phyloP scores from a whole-genome alignment of 2,888 invertebrate species.

The Sarcophaga subvicina region DNA sequence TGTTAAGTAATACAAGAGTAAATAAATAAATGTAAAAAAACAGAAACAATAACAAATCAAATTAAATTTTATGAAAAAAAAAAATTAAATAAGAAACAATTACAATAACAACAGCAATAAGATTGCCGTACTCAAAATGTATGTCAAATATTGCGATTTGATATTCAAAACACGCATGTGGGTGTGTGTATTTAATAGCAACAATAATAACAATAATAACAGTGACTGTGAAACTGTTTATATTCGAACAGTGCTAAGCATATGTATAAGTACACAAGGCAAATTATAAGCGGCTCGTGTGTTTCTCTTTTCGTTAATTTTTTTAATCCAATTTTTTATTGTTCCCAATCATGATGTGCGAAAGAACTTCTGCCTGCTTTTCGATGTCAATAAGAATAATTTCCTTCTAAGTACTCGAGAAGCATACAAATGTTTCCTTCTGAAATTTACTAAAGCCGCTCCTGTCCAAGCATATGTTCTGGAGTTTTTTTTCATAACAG shows the following conservation, averaged over 20 bases:
- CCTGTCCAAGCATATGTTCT: too few species aligned
- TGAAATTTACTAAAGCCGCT: too few species aligned
- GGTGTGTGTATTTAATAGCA: slow-evolving; percentile 45
- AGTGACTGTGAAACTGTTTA: slow-evolving; percentile 24
- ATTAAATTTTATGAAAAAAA: slow-evolving; percentile 29
- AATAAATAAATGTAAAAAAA: slow-evolving; percentile 38
- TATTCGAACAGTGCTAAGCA: background rate
- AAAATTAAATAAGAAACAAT: slow-evolving; percentile 46
- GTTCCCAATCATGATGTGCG: too few species aligned
- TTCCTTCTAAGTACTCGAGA: too few species aligned
- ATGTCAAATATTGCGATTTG: slow-evolving; percentile 66
- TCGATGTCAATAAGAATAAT: too few species aligned
- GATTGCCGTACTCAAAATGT: slow-evolving; percentile 44
- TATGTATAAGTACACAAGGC: too few species aligned
- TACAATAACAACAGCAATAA: slow-evolving; percentile 27
- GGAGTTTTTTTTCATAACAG: too few species aligned
- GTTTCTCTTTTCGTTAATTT: too few species aligned
- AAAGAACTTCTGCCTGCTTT: too few species aligned
- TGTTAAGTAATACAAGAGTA: slow-evolving; percentile 54
- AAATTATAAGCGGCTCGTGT: too few species aligned
- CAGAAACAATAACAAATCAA: slow-evolving; percentile 40
- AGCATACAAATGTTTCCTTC: too few species aligned
- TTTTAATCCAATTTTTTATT: too few species aligned
- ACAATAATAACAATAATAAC: background rate
- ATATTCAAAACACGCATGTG: slow-evolving; percentile 64